Evolutionary conservation across 1,140 invertebrate species (phyloP), one percentile per base, ranked within the genome.

Genomic region (Solen grandis): DNA sequence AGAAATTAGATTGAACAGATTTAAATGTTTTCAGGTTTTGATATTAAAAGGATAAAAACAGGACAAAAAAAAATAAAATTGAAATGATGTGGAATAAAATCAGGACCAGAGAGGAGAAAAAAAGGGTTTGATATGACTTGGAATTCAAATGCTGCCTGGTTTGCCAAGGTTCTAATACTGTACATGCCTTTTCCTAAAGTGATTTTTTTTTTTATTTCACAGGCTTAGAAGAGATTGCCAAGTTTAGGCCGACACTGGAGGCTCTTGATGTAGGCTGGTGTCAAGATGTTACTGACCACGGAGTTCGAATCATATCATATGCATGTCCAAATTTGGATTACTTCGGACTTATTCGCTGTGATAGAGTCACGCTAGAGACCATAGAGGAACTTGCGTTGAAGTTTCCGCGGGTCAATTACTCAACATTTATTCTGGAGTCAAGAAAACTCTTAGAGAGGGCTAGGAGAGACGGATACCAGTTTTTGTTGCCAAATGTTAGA

Each of bases 261-360:
- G 70, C 79, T 13, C 65, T 90, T 8, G 89, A 90, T 35, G 82
- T 90, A 13, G 88, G 87, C 1, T 90, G 89, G 89, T 90, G 89
- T 68, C 63, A 83, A 16, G 82, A 80, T 27, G 77, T 90, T 22
- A 89, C 88, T 0, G 86, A 88, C 33, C 1, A 62, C 5, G 89
- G 89, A 0, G 83, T 89, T 29, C 54, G 68, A 62, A 68, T 68
- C 25, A 66, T 90, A 8, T 84, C 86, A n/a, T 81, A 76, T 46
- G 78, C 70, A 5, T 86, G 86, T 74, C 69, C 75, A 5, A 46
- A 74, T 8, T 75, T 90, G 13, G 72, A 74, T 35, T 89, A 88
- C 79, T 75, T 90, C 25, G 88, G 89, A 19, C 62, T 90, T 13
- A 88, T 89, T 62, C 83, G 86, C 29, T 90, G 89, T 78, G 84